Conservation (phyloP, 1,140 invertebrate genomes). For the Harlomillsia oculata region DNA sequence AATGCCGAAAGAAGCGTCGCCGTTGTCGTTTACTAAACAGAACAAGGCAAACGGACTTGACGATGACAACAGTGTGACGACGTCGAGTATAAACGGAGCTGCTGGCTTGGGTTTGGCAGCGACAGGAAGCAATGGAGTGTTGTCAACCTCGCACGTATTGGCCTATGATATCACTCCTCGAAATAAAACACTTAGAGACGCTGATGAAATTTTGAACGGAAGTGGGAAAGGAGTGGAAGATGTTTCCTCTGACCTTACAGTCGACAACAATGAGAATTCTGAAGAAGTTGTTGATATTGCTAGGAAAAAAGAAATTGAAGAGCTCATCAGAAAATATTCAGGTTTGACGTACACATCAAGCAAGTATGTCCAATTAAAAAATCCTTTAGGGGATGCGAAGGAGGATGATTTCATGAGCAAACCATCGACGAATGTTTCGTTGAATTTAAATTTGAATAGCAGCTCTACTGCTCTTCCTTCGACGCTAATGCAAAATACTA, state of each 20-base stretch:
- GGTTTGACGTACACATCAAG: constrained; percentile 30
- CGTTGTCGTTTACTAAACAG: constrained; percentile 23
- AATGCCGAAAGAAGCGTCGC: constrained; percentile 27
- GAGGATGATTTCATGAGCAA: neutral
- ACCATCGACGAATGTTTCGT: neutral
- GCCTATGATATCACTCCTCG: constrained; percentile 29
- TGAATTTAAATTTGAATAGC: neutral
- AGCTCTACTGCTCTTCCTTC: neutral
- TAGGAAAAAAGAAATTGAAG: constrained; percentile 35
- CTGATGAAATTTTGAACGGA: constrained; percentile 15
- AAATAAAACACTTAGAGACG: constrained; percentile 22
- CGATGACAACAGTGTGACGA: constrained; percentile 2
- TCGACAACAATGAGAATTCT: constrained; percentile 5
- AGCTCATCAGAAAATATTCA: constrained; percentile 35
- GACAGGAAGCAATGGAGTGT: neutral
- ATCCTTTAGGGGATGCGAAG: neutral
- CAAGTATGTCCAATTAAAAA: constrained; percentile 31
- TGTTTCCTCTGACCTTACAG: neutral
- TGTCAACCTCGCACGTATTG: constrained; percentile 27
- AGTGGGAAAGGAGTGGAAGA: neutral
- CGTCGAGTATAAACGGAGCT: constrained; percentile 12
- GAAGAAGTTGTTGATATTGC: constrained; percentile 23
- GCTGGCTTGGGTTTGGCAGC: neutral
- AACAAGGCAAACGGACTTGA: constrained; percentile 5
- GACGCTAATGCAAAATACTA: constrained; percentile 4